phyloP scores from a whole-genome alignment of 2,113 vertebrate species.

The Crotophaga sulcirostris region DNA sequence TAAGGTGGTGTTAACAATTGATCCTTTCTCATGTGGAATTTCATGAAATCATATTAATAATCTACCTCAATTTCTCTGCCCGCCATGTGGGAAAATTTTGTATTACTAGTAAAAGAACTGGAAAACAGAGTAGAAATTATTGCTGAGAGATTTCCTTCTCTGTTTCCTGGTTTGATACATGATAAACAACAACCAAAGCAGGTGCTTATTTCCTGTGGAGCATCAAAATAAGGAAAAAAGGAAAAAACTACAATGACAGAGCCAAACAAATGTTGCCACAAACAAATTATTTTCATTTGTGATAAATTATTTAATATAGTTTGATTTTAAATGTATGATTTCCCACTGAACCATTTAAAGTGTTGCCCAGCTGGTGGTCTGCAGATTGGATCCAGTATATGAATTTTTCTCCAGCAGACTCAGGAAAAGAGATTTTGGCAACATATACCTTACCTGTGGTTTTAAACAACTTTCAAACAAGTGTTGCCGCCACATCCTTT shows the following conservation, averaged over 20 bases:
- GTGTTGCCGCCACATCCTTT: neutral
- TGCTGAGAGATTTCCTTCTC: neutral
- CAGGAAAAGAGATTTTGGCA: neutral
- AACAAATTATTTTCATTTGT: neutral
- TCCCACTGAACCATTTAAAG: neutral
- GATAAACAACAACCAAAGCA: neutral
- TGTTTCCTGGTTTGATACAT: neutral
- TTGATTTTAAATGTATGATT: neutral
- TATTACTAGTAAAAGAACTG: neutral
- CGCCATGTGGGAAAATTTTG: neutral
- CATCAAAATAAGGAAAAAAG: neutral
- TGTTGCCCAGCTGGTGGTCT: neutral
- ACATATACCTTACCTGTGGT: neutral
- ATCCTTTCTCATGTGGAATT: neutral
- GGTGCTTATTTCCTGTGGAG: neutral
- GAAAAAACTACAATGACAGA: neutral
- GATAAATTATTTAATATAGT: neutral
- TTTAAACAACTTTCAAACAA: neutral
- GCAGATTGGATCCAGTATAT: neutral
- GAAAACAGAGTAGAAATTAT: neutral
- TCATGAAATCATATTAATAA: neutral
- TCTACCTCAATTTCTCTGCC: neutral
- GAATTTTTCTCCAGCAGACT: neutral
- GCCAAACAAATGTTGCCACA: neutral
- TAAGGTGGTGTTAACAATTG: neutral